Evolutionary conservation across 2,888 invertebrate species (phyloP), one percentile per base, ranked within the genome.

Genomic region (Andrena praecox): DNA sequence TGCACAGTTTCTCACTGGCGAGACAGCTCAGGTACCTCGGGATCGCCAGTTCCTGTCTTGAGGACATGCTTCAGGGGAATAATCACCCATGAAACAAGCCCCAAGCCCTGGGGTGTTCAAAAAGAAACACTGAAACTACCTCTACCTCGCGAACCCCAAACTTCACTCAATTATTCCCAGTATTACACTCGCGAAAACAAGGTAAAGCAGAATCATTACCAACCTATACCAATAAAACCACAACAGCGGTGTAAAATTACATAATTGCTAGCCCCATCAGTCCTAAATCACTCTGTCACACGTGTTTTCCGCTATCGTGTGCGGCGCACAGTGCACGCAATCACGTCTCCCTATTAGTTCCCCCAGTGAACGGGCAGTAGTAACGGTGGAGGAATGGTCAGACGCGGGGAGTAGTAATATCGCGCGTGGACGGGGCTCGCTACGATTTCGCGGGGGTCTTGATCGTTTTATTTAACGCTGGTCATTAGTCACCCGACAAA

Each of bases 401-500:
- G 67, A n/a, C 56, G 7, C 0, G 59, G 67, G 62, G 54, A n/a
- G 64, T 24, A n/a, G 64, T 35, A 66, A 75, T 59, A 52, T 54
- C 16, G n/a, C n/a, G 29, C 35, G 16, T 20, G n/a, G 7, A 24
- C 2, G n/a, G 31, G 16, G 42, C 10, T 27, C 16, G 10, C 66
- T 56, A 12, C 31, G 64, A 50, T 50, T 50, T 27, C 29, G 16
- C 0, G 20, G 16, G 31, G 79, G 71, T 66, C 50, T 42, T 29
- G 29, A 59, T 50, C 63, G 62, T 74, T 82, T 82, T 84, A 86
- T 86, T 87, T 84, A 86, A 88, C 77, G 67, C 48, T 59, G 59
- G 54, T 76, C 85, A 84, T 90, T 88, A 87, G 85, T 87, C 85
- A 84, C 76, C 76, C 77, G 81, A 67, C 79, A 64, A 56, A 80